Base-by-base conservation (phyloP, 1,140 invertebrate species). In the Drosophila gunungcola region DNA sequence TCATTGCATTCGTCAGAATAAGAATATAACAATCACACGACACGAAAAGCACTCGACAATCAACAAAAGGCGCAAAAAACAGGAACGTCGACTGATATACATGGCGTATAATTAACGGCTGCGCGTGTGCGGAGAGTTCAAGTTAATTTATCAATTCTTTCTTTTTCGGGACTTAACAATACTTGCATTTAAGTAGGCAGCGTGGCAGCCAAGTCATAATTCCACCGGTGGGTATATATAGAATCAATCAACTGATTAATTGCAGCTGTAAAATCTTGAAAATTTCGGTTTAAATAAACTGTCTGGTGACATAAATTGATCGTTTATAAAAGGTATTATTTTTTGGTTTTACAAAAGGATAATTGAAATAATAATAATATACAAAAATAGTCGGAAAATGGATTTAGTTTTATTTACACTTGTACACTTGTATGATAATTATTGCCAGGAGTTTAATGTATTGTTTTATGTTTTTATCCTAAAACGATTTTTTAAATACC, bases 1-100 rank as follows among this genome's bases (percentile, higher is more conserved):
- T 89, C 80, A 89, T 67, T 88, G 84, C 76, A 88, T 83, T 80
- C 80, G 42, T 64, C 73, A 51, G 62, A 56, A 72, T 64, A 79
- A 57, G 67, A 72, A 57, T 70, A 57, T 70, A 57, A 48, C 67
- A 78, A 78, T 63, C 72, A 36, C 49, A 36, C 54, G 39, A 27
- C 64, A 73, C 70, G 70, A 70, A 48, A 70, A 21, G 49, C 49
- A 36, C 49, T 52, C 38, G 38, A 63, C 60, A 60, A 63, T 58
- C 54, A 39, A 60, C 29, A 39, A 48, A 55, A 78, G 36, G 41
- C 52, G 45, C 77, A 52, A 69, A 52, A 77, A 61, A 68, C 21
- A 61, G 13, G 45, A 62, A 55, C 67, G 39, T 68, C 46, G 52
- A 68, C 38, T 70, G 52, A 38, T 68, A 61, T 53, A 68, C 57